phyloP scores from a whole-genome alignment of 2,113 vertebrate species.

The Puffinus mauretanicus region DNA sequence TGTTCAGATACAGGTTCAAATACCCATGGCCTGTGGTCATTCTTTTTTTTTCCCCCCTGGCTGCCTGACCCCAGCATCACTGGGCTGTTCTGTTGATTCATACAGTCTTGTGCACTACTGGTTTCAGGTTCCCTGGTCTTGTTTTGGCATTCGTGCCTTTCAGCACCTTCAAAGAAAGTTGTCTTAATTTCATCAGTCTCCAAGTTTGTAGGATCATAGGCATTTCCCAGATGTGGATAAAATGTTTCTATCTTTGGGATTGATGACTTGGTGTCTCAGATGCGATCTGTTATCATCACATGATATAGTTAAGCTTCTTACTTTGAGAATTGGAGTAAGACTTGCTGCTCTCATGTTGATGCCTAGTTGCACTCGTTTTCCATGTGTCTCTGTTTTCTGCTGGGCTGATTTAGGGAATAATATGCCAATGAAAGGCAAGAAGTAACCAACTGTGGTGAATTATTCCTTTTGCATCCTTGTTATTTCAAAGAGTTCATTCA shows the following conservation, averaged over 20 bases:
- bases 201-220: neutral
- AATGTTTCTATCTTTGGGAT: neutral
- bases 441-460: neutral
- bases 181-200: neutral
- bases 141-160: neutral
- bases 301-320: neutral
- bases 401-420: neutral
- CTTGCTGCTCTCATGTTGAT: neutral
- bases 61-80: neutral
- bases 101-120: neutral
- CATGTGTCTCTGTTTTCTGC: neutral
- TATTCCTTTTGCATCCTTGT: neutral
- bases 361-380: neutral
- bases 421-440: neutral
- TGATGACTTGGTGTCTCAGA: neutral
- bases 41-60: neutral
- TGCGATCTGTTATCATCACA: neutral
- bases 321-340: neutral
- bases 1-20: neutral
- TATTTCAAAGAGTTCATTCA: neutral
- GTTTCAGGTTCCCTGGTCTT: neutral
- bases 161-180: neutral
- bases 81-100: neutral
- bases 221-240: neutral
- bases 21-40: neutral